A percentile compares a stretch with the other conserved stretches of the same genome.
Conservation (phyloP, 2,797 vertebrate species). For the Melanotaenia boesemani region DNA sequence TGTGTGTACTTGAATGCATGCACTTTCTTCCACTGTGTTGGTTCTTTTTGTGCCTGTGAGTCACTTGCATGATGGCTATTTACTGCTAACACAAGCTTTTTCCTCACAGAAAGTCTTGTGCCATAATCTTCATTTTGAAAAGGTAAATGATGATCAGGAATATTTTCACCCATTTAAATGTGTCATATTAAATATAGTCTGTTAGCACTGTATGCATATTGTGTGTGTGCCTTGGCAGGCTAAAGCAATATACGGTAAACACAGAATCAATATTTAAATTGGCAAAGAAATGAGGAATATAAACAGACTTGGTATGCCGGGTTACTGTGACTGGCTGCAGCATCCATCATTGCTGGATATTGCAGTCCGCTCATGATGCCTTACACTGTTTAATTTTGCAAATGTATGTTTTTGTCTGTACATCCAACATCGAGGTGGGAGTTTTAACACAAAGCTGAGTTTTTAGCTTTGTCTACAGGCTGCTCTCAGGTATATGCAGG, state of each 20-base stretch:
- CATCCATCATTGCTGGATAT: neutral
- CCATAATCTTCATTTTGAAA: slow-evolving; percentile 2
- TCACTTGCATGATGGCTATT: slow-evolving; percentile 4
- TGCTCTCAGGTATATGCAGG: neutral
- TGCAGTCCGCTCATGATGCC: slow-evolving; percentile 22
- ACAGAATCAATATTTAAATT: too few species aligned
- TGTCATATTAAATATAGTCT: too few species aligned
- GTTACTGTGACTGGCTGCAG: slow-evolving; percentile 1
- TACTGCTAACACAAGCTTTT: neutral
- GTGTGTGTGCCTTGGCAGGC: slow-evolving; percentile 1
- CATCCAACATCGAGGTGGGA: neutral
- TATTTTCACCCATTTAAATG: neutral
- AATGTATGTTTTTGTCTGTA: neutral
- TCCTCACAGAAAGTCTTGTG: slow-evolving; percentile 6
- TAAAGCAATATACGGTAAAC: neutral
- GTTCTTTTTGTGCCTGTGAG: slow-evolving; percentile 41
- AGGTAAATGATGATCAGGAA: neutral
- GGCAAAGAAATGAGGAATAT: neutral
- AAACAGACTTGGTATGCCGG: neutral
- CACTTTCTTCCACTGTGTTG: neutral
- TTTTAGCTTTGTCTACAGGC: neutral
- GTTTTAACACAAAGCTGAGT: neutral
- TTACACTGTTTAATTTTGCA: slow-evolving; percentile 32
- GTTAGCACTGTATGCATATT: neutral
- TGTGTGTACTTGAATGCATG: slow-evolving; percentile 7